A percentile compares a stretch with the other conserved stretches of the same genome.
Conservation (phyloP, 2,888 invertebrate species). For the Hypsopygia costalis region DNA sequence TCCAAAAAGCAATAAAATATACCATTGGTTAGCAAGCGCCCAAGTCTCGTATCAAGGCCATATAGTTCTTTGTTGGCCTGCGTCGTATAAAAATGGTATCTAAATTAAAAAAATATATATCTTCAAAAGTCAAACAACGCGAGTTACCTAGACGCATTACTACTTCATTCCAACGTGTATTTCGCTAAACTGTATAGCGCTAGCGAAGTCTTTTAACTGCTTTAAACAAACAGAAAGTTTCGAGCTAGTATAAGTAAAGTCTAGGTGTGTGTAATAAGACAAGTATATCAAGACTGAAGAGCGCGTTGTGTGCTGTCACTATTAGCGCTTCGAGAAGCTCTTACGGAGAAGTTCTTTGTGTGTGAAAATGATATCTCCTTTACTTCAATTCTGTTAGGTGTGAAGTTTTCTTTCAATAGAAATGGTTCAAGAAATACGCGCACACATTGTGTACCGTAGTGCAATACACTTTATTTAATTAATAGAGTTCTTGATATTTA, state of each 20-base stretch:
- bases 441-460: background rate
- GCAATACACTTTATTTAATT: background rate
- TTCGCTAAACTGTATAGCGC: too few relatives aligned
- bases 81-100: too few relatives aligned
- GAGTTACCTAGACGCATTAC: background rate
- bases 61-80: too few relatives aligned
- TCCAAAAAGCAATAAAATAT: too few relatives aligned
- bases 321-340: background rate
- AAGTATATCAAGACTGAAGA: background rate
- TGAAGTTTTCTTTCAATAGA: conserved; percentile 6
- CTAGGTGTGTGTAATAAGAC: conserved; percentile 29
- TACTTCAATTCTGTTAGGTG: conserved; percentile 5
- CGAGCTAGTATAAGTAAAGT: conserved; percentile 19
- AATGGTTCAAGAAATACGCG: background rate
- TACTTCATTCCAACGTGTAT: background rate
- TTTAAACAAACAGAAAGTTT: too few relatives aligned
- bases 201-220: too few relatives aligned
- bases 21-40: too few relatives aligned
- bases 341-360: conserved; percentile 12
- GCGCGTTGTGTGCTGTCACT: background rate
- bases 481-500: too few relatives aligned
- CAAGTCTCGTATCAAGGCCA: too few relatives aligned
- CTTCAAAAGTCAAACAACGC: too few relatives aligned
- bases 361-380: conserved; percentile 15
- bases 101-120: too few relatives aligned